A percentile compares a stretch with the other conserved stretches of the same genome.
These are phyloP conservation scores for Periophthalmodon schlosseri DNA, from an alignment of 2,113 vertebrate genomes.

Conservation along the genomic window DNA sequence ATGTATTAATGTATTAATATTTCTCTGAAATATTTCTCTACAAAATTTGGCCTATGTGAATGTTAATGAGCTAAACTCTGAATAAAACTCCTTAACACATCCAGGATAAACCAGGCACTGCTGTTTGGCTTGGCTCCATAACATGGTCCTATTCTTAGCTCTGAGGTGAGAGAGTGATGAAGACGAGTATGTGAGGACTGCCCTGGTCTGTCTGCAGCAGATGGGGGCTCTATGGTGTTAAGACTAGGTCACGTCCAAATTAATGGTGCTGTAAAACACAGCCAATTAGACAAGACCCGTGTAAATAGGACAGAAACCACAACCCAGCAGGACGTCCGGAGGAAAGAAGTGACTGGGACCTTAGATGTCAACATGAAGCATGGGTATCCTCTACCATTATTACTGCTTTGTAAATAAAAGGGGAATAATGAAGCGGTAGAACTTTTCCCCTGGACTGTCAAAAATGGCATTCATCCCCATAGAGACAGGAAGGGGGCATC, in stretches of 20 bases:
- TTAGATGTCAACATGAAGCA: conserved; percentile 12
- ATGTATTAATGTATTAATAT: background rate
- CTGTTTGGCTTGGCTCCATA: conserved; percentile 3
- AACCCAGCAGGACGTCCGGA: conserved; percentile 38
- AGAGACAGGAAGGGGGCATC: too few species aligned
- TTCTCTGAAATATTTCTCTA: too few species aligned
- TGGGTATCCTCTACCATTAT: background rate
- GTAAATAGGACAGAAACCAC: conserved; percentile 48
- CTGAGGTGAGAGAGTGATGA: conserved; percentile 48
- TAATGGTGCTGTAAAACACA: conserved; percentile 64
- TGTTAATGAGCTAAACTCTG: background rate
- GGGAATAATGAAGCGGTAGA: conserved; percentile 8
- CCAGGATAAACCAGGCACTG: conserved; percentile 1
- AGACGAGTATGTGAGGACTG: conserved; percentile 57
- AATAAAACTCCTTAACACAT: conserved; percentile 20
- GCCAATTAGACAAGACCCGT: conserved; percentile 52
- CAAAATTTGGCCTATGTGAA: background rate
- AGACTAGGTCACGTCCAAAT: conserved; percentile 58
- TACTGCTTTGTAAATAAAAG: conserved; percentile 12
- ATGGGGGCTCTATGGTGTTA: conserved; percentile 57
- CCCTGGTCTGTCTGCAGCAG: conserved; percentile 58
- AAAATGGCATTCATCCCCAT: too few species aligned
- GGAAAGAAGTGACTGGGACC: background rate
- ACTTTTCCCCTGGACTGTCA: too few species aligned
- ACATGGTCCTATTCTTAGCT: conserved; percentile 45